Evolutionary conservation across 2,113 vertebrate genomes (phyloP), one percentile per base, ranked within the genome.

Genomic region (Sinocyclocheilus anophthalmus): DNA sequence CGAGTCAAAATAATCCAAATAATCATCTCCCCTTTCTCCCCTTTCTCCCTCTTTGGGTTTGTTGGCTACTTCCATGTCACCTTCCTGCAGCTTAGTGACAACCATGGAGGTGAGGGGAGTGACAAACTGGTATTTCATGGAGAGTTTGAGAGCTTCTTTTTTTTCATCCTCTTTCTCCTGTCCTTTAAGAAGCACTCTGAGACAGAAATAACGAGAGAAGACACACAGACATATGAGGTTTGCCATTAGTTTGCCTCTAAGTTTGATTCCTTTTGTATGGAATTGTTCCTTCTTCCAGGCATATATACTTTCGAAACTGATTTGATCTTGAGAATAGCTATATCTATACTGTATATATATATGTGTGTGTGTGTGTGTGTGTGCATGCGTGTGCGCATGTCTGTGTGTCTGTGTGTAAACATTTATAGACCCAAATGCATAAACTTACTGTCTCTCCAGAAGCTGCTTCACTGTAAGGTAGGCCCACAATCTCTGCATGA

Each of bases 391-490:
- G 42, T 42, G 7, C 0, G 7, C 1, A 2, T 9, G 42, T 42
- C 7, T 42, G 5, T 6, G 5, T 39, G 37, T 39, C 37, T 39
- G 5, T 39, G 8, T 45, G 42, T 45, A 45, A 45, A 45, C 8
- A 45, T 45, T 10, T 10, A 45, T 45, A 45, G 42, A 45, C 2
- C 1, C 42, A 45, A 45, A 45, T 45, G 42, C 42, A 45, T 45
- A 45, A 11, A 11, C 91, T 95, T 91, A 99, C 98, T 96, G 94
- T 93, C 95, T 95, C 22, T 97, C 96, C 88, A 99, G 90, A 12
- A 98, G 95, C 85, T 99, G 97, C 84, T 99, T 96, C 6, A 99
- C 96, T 45, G 98, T 99, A 67, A 99, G 96, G 89, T 97, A 97
- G 82, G 97, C 97, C 98, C 98, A 99, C 70, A 99, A 94, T 85